Base-by-base conservation (phyloP, 2,797 vertebrate genomes). In the Vespertilio murinus region DNA sequence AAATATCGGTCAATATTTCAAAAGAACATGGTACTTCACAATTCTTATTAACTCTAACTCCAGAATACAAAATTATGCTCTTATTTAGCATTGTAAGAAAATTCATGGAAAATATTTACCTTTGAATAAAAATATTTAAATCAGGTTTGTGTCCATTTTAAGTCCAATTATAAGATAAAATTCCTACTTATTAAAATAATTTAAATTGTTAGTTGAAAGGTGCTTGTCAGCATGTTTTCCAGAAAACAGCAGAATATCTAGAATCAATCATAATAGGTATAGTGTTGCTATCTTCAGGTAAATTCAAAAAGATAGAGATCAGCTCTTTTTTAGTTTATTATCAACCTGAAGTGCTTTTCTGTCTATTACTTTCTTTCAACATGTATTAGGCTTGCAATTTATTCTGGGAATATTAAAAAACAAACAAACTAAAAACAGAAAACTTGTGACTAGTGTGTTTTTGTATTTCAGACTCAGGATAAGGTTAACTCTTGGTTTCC, bases 1-100 rank as follows among this genome's bases (percentile, higher is more conserved):
- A 79, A 92, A 96, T 42, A 47, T 93, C 91, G 91, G 96, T 97
- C 96, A 97, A 73, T 96, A 91, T 97, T 97, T 97, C 97, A 97
- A 95, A 30, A 93, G 75, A 91, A 92, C 22, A 65, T 16, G 77
- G 88, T 95, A 17, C 64, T 89, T 92, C 90, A 96, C 61, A 56
- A 78, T 93, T 96, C 90, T 65, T 59, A 6, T 96, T 94, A 97
- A 96, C n/a, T 95, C 14, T 91, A 95, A 28, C 67, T 96, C 85
- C 75, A 16, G 88, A 45, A 88, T 96, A 97, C 91, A 56, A 95
- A 96, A 82, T 73, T 61, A 91, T 82, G 61, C 61, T 92, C 22
- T 12, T 78, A 8, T n/a, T 28, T 40, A 79, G 33, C 30, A 78
- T 6, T 40, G 22, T n/a, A 92, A 94, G 33, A 6, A 93, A 96